Base-by-base conservation (phyloP, 2,888 invertebrate genomes). In the Tineola bisselliella region DNA sequence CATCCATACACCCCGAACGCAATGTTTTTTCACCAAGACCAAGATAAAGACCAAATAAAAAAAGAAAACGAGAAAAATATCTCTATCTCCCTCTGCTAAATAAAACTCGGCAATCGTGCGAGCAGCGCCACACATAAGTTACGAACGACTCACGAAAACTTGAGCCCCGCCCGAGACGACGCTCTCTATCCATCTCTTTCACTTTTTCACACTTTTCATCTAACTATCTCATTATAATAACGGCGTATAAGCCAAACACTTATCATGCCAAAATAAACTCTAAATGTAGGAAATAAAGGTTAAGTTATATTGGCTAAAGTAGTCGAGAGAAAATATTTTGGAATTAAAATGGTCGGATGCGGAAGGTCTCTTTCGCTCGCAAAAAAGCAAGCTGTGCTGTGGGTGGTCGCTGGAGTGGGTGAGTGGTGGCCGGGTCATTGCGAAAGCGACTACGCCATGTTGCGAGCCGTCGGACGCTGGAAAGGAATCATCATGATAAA, bases 31-130 rank as follows among this genome's bases (percentile, higher is more conserved):
- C 83, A 75, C 77, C 59, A 58, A 59, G 59, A 62, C 59, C 80
- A 84, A 86, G 86, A 84, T 83, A 86, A 87, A 86, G 86, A 84
- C 84, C 83, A 76, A 81, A 83, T 81, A 86, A 86, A 87, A 81
- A 87, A 87, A 81, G 81, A 86, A 84, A 86, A 83, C 81, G 84
- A 68, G 82, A 84, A 87, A 86, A 86, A 84, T 77, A 81, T 71
- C 70, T 73, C 76, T 64, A 72, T 84, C 87, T 69, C 80, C 68
- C 71, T 86, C 74, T 65, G 61, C 62, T 81, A 63, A 64, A 65
- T 61, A 64, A 63, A 64, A 65, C 65, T 59, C 59, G 61, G 61
- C 63, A 66, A 64, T 52, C 13, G 84, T 72, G 80, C 72, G 83
- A 86, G 73, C 70, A 71, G 82, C 67, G 70, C 76, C 67, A 79